Base-by-base conservation (phyloP, 2,888 invertebrate genomes). In the Drosophila mimetica region DNA sequence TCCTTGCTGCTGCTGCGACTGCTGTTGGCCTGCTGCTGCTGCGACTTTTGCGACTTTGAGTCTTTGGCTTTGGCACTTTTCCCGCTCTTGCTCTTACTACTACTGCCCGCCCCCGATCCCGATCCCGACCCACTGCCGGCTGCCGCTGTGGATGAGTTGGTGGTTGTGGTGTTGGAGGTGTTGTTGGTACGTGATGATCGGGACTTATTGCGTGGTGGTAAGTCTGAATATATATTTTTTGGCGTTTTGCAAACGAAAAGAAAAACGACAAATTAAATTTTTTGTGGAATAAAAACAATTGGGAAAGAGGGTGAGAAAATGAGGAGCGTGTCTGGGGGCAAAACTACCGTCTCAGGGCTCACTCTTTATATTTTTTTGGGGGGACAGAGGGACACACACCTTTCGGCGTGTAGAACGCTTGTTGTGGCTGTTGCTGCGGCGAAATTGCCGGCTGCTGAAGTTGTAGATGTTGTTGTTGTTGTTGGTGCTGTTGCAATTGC, bases 371-470 rank as follows among this genome's bases (percentile, higher is more conserved):
- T 22, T 22, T 20, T n/a, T 4, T 9, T 13, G 30, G 42, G 8
- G 32, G 37, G 44, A 14, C 61, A 60, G 51, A 65, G 75, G 76
- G 81, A 86, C 76, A 91, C 92, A 90, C 92, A 95, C 95, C 95
- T 95, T 95, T 95, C 80, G 94, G 94, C 79, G 94, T 94, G 92
- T 94, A 94, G 91, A 95, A 95, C 90, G 95, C 95, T 90, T 95
- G 89, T 66, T 79, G 89, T 58, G 80, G 86, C 76, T 84, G 89
- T 74, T 46, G 46, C 30, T 46, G 46, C 28, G 73, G 84, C 70
- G 78, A 76, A 44, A 77, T 72, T 69, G 63, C 44, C 30, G 55
- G 57, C 16, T 55, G 37, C 55, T 58, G 54, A 16, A 20, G 59
- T 30, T 60, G 59, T 65, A 54, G 71, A 57, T 72, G 76, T 52